Conservation (phyloP, 2,888 invertebrate species). For the Cephus spinipes region DNA sequence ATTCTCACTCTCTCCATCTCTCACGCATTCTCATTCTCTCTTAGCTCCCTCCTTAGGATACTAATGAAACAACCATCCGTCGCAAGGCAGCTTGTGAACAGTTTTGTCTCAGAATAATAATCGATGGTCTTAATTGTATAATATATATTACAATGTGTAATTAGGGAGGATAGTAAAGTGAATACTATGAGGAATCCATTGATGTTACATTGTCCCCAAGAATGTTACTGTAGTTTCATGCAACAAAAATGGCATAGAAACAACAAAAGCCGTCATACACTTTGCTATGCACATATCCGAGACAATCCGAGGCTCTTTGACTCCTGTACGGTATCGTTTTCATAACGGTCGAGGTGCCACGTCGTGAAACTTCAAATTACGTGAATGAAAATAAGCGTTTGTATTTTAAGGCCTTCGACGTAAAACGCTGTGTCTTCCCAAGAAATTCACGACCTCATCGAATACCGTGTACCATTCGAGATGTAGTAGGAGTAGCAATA, state of each 20-base stretch:
- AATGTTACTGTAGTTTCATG: not conserved
- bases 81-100: constrained; percentile 51
- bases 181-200: not conserved
- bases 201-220: not conserved
- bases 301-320: not conserved
- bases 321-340: too few relatives aligned
- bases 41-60: not conserved
- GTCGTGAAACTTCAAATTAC: too few relatives aligned
- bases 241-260: not conserved
- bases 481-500: too few relatives aligned
- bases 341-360: too few relatives aligned
- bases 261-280: constrained; percentile 7
- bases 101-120: constrained; percentile 37
- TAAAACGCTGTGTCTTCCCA: too few relatives aligned
- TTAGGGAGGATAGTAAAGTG: constrained; percentile 6
- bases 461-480: too few relatives aligned
- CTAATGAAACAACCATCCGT: constrained; percentile 21
- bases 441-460: not conserved
- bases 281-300: constrained; percentile 14
- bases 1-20: not conserved
- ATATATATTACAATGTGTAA: constrained; percentile 40
- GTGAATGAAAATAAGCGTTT: too few relatives aligned
- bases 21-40: not conserved
- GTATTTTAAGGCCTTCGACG: too few relatives aligned
- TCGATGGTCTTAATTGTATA: constrained; percentile 33